A percentile compares a stretch with the other conserved stretches of the same genome.
These are phyloP conservation scores for Podarcis raffonei DNA, from an alignment of 2,113 vertebrate genomes.

Conservation along the genomic window DNA sequence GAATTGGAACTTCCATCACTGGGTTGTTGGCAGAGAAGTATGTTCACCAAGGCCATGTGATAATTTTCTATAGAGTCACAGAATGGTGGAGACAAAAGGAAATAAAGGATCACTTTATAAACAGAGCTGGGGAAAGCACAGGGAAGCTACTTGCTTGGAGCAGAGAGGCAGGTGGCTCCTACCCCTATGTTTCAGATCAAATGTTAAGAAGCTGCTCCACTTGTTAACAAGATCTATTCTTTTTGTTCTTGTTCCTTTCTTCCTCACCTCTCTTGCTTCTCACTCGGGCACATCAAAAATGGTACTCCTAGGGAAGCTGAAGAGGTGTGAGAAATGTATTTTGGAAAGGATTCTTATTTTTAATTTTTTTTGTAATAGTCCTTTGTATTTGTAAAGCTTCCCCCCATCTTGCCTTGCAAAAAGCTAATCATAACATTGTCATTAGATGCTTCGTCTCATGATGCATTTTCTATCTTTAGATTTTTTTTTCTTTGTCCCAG, in stretches of 20 bases:
- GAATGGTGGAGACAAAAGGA: not conserved
- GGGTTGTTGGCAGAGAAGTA: not conserved
- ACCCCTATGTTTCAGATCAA: not conserved
- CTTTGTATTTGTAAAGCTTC: not conserved
- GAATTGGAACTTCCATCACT: not conserved
- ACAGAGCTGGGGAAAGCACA: not conserved
- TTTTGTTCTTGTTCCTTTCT: not conserved
- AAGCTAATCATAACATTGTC: not conserved
- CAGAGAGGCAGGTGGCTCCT: not conserved
- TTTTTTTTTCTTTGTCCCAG: constrained; percentile 47
- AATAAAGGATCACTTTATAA: not conserved
- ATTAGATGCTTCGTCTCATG: constrained; percentile 35
- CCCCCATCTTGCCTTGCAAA: not conserved
- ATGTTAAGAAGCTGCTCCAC: not conserved
- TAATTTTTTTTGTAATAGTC: not conserved
- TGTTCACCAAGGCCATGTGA: not conserved
- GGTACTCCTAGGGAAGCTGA: not conserved
- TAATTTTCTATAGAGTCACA: not conserved
- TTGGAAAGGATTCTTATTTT: not conserved
- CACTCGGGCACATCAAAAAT: not conserved
- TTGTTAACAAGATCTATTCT: not conserved
- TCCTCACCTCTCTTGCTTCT: not conserved
- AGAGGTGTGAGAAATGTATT: not conserved
- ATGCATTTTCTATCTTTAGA: constrained; percentile 40
- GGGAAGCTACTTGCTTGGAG: not conserved